These are phyloP conservation scores for Crioceris asparagi DNA, from an alignment of 2,888 invertebrate genomes.

Conservation along the genomic window DNA sequence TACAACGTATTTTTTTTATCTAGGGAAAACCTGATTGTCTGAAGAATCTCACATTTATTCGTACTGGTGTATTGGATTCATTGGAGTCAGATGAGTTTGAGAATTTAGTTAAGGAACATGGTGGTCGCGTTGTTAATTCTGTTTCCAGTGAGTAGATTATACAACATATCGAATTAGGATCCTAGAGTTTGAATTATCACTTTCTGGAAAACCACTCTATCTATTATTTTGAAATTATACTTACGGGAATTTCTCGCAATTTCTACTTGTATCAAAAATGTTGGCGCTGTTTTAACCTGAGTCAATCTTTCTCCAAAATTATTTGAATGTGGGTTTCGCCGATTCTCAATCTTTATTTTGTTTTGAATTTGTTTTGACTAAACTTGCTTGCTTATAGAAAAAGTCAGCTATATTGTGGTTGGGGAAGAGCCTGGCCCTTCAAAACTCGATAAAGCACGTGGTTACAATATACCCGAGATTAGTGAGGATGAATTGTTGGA, in stretches of 20 bases:
- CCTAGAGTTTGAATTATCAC: conserved; percentile 2
- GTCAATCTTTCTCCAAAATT: no score
- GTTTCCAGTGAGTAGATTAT: conserved; percentile 50
- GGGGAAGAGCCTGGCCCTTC: conserved; percentile 81
- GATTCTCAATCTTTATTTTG: no score
- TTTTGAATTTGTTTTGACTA: not conserved
- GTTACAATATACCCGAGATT: conserved; percentile 59
- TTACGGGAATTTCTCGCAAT: no score
- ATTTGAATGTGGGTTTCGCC: no score
- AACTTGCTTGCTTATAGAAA: conserved; percentile 27
- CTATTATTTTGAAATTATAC: no score
- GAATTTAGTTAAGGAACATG: conserved; percentile 63
- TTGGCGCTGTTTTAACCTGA: no score
- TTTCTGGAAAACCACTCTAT: not conserved
- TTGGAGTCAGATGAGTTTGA: conserved; percentile 72
- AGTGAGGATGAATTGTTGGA: conserved; percentile 76
- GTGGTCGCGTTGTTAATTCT: conserved; percentile 63
- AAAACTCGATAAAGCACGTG: conserved; percentile 68
- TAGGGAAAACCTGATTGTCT: conserved; percentile 65
- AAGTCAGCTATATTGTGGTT: conserved; percentile 65
- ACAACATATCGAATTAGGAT: not conserved
- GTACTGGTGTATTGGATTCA: conserved; percentile 84
- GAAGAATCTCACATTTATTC: conserved; percentile 56
- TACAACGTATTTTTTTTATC: conserved; percentile 16
- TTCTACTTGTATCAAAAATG: no score